Base-by-base conservation (phyloP, 2,888 invertebrate species). In the Hemithea aestivaria region DNA sequence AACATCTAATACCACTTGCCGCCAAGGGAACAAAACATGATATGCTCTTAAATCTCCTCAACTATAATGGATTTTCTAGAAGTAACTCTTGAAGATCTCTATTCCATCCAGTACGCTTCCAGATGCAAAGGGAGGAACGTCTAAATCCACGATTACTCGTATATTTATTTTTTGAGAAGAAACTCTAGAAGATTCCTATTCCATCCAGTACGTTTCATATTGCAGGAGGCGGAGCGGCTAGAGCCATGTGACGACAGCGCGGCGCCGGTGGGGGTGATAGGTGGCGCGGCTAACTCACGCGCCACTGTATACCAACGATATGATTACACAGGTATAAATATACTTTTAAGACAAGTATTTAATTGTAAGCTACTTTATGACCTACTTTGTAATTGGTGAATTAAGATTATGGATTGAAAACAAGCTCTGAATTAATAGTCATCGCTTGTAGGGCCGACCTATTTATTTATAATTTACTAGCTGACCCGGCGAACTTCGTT, bases 111-210 rank as follows among this genome's bases (percentile, higher is more conserved):
- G 16, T 16, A 16, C n/a, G n/a, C n/a, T n/a, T 35, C 31, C 38
- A 26, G 10, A 34, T 26, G 8, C 59, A 94, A 93, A 94, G 95
- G 76, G 95, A 94, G 7, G 95, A 95, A 73, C 89, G 94, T 32
- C 80, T 95, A 46, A 95, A 95, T 77, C 95, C 95, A 43, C 90
- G 91, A n/a, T n/a, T n/a, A n/a, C n/a, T n/a, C n/a, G n/a, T n/a
- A n/a, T n/a, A n/a, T n/a, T n/a, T n/a, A n/a, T n/a, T 4, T 16
- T 16, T 5, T 11, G 11, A 22, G 21, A 9, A 45, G 24, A 24
- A 24, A 35, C 5, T 4, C 16, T 16, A 5, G 2, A 5, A 16
- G 5, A 4, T 4, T 5, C 2, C 16, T 16, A 16, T 16, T 16
- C 5, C 2, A 16, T 16, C 16, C 16, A 16, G 16, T 16, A 16